Evolutionary conservation across 2,888 invertebrate genomes (phyloP), one percentile per base, ranked within the genome.

Genomic region (Girardia tigrina): DNA sequence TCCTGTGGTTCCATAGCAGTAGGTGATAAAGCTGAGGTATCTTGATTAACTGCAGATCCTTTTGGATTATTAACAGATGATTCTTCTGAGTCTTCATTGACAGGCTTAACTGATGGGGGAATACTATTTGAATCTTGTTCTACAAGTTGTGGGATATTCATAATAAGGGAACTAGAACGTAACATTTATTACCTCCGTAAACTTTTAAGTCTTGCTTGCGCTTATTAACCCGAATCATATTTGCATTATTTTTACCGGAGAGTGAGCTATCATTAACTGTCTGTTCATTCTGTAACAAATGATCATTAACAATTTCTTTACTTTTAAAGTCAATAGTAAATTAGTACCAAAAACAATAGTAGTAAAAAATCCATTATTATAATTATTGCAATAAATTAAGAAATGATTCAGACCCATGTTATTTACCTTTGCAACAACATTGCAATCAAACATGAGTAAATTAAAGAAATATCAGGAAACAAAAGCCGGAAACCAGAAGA

Each of bases 131-230:
- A 4, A 56, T 56, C 56, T 56, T n/a, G 56, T n/a, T 56, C 56
- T 56, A 56, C 56, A 56, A 20, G n/a, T 4, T 20, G 23, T n/a
- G 4, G 4, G 4, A 56, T 12, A 56, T 56, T 2, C 23, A n/a
- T 20, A 4, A 6, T 12, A 56, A 56, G 23, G 6, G 2, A 56
- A 6, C 56, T 20, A 20, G 23, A 56, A n/a, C 12, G 16, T 8
- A 36, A 36, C 36, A 56, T 12, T 20, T 56, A 4, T n/a, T 56
- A 56, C 56, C 56, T 8, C 56, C 56, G n/a, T 56, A 56, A 12
- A 56, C 56, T 56, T 56, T 56, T 23, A 56, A n/a, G n/a, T 56
- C 56, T 56, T 56, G 56, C n/a, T 56, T 56, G 8, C 56, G 4
- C 23, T 56, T 56, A 56, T 56, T 56, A n/a, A 56, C 56, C 4